phyloP scores from a whole-genome alignment of 2,888 invertebrate genomes.

The Argyresthia goedartella region DNA sequence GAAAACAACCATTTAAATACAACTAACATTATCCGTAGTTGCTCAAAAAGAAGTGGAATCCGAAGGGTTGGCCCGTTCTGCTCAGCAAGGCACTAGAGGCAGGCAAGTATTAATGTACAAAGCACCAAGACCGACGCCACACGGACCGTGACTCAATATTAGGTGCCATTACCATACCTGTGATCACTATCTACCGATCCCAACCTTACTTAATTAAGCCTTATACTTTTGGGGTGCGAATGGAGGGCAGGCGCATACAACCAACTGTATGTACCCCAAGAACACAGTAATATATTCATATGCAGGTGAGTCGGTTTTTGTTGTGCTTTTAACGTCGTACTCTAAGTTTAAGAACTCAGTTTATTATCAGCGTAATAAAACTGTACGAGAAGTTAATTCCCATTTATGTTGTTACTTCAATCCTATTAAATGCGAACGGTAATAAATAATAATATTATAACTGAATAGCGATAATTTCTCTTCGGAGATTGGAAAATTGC shows the following conservation, averaged over 20 bases:
- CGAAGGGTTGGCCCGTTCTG: background rate
- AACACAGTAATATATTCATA: slow-evolving; percentile 18
- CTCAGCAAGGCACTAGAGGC: background rate
- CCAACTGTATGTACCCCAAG: slow-evolving; percentile 30
- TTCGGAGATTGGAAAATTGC: slow-evolving; percentile 5
- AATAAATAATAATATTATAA: slow-evolving; percentile 14
- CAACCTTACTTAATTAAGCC: slow-evolving; percentile 43
- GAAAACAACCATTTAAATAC: too few relatives aligned
- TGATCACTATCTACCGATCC: slow-evolving; percentile 46
- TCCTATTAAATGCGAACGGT: slow-evolving; percentile 19
- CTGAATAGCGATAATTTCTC: slow-evolving; percentile 21
- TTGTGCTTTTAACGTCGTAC: slow-evolving; percentile 10
- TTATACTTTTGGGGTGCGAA: slow-evolving; percentile 46
- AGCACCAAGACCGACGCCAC: slow-evolving; percentile 22
- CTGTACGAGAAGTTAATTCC: slow-evolving; percentile 17
- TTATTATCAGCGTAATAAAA: slow-evolving; percentile 4
- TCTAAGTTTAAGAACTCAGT: background rate
- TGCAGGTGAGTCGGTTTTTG: slow-evolving; percentile 14
- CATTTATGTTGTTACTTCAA: slow-evolving; percentile 24
- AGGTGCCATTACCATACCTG: slow-evolving; percentile 40
- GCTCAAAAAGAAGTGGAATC: background rate
- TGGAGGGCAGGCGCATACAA: slow-evolving; percentile 27
- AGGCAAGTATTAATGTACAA: background rate
- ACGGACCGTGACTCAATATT: slow-evolving; percentile 43
- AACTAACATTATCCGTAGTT: background rate